Evolutionary conservation across 1,140 invertebrate species (phyloP).

Genomic region (Solenopsis invicta): DNA sequence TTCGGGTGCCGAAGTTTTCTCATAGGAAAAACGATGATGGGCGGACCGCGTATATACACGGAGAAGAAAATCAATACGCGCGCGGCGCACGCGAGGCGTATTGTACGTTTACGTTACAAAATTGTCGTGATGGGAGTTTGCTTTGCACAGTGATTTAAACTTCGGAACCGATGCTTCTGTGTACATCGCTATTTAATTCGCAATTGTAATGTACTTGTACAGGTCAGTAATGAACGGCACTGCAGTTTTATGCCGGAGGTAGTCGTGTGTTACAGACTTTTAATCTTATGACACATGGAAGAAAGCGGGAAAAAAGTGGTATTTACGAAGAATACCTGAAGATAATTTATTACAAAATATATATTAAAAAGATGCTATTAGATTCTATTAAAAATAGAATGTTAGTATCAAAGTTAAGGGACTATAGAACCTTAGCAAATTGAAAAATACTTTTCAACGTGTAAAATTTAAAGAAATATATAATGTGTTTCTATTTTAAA

Average conservation of each 20-base stretch:
- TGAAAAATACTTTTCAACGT: too few relatives aligned
- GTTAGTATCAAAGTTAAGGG: too few relatives aligned
- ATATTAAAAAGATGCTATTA: not conserved
- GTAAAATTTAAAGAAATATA: too few relatives aligned
- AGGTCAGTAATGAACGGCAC: constrained; percentile 8
- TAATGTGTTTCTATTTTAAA: too few relatives aligned
- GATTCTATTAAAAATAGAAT: too few relatives aligned
- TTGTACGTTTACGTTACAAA: constrained; percentile 50
- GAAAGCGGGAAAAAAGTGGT: too few relatives aligned
- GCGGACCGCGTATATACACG: constrained; percentile 20
- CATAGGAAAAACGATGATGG: constrained; percentile 39
- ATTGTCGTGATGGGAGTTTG: constrained; percentile 28
- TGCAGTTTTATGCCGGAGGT: constrained; percentile 6
- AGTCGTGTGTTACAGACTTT: not conserved
- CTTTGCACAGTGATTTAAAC: constrained; percentile 27
- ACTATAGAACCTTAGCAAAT: too few relatives aligned
- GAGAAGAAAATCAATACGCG: constrained; percentile 50
- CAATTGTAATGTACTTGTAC: not conserved
- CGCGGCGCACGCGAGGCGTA: constrained; percentile 30
- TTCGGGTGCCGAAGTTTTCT: constrained; percentile 45
- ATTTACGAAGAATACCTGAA: not conserved
- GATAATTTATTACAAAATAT: not conserved
- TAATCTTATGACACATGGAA: not conserved
- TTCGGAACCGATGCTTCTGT: constrained; percentile 8
- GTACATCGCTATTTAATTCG: constrained; percentile 2